A percentile compares a stretch with the other conserved stretches of the same genome.
phyloP scores from a whole-genome alignment of 2,797 vertebrate genomes.

The Pangasius mekongensis region DNA sequence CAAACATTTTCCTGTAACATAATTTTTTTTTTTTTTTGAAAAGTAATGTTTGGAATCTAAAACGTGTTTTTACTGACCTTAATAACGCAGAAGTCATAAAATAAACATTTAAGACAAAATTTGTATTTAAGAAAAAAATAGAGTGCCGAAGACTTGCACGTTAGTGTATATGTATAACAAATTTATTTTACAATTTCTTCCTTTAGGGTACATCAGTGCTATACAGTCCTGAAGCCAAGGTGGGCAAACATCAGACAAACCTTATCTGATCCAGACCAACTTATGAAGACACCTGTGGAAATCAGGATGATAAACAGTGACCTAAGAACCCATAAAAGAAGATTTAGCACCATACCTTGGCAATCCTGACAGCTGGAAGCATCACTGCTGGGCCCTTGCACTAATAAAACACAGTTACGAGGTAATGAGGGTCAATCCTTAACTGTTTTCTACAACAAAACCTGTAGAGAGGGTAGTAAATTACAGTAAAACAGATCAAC shows the following conservation, averaged over 20 bases:
- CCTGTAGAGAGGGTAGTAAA: conserved; percentile 3
- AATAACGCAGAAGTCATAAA: too few relatives aligned
- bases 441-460: conserved; percentile 24
- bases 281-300: conserved; percentile 74
- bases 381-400: conserved; percentile 24
- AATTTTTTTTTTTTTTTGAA: too few relatives aligned
- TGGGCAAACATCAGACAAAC: conserved; percentile 29
- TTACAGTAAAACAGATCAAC: conserved; percentile 21
- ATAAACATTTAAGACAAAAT: too few relatives aligned
- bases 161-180: too few relatives aligned
- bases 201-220: conserved; percentile 35
- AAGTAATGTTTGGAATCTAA: too few relatives aligned
- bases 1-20: too few relatives aligned
- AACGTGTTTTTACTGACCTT: too few relatives aligned
- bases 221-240: conserved; percentile 55
- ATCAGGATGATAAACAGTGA: conserved; percentile 71
- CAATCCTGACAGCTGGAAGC: conserved; percentile 63
- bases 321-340: conserved; percentile 69
- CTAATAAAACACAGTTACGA: conserved; percentile 43
- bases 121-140: too few relatives aligned
- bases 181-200: conserved; percentile 53
- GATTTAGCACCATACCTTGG: conserved; percentile 58
- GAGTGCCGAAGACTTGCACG: too few relatives aligned
- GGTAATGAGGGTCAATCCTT: conserved; percentile 30
- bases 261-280: conserved; percentile 79